phyloP scores from a whole-genome alignment of 2,113 vertebrate genomes.

The Aldabrachelys gigantea region DNA sequence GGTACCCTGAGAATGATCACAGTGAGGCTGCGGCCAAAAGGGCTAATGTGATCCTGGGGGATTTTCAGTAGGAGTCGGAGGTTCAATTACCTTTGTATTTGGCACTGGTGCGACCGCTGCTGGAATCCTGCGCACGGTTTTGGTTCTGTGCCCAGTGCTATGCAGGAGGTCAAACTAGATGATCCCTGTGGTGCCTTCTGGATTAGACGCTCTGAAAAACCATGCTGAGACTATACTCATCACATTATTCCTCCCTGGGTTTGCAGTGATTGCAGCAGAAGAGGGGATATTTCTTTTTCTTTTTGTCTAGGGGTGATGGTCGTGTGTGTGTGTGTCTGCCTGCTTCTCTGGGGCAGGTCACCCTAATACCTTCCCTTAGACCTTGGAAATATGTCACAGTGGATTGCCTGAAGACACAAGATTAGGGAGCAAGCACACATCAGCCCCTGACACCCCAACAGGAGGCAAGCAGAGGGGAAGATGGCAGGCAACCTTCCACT shows the following conservation, averaged over 20 bases:
- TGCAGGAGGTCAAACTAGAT: not conserved
- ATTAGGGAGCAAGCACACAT: not conserved
- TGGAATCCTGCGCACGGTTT: too few species aligned
- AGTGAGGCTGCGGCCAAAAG: too few species aligned
- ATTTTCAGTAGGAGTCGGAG: too few species aligned
- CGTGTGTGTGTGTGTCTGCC: not conserved
- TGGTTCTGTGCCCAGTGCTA: not conserved
- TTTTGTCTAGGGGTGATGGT: not conserved
- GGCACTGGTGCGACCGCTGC: too few species aligned
- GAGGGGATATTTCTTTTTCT: not conserved
- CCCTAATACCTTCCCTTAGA: not conserved
- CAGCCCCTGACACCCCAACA: not conserved
- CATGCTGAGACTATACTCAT: not conserved
- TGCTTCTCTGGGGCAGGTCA: not conserved
- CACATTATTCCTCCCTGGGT: not conserved
- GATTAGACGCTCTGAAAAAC: not conserved
- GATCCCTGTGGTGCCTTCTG: not conserved
- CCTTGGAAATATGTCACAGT: not conserved
- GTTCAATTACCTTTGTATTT: too few species aligned
- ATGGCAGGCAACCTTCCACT: not conserved
- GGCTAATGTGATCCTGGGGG: too few species aligned
- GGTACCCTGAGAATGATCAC: too few species aligned
- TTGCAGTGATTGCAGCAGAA: not conserved
- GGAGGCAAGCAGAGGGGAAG: too few species aligned
- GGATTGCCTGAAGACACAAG: not conserved